Conservation (phyloP, 2,888 invertebrate genomes). For the Mythimna impura region DNA sequence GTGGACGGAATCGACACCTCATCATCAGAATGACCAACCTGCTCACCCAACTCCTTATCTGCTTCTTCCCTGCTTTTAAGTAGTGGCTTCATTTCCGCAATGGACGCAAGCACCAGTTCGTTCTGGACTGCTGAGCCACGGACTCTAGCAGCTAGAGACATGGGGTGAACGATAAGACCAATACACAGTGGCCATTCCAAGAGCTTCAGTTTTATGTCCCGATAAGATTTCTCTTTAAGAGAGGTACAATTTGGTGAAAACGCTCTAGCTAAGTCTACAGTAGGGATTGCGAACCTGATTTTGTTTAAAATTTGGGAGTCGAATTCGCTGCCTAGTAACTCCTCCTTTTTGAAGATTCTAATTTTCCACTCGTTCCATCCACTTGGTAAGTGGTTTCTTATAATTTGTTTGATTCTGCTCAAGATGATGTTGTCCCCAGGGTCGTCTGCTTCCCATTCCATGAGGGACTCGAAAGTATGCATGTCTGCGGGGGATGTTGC, state of each 20-base stretch:
- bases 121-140: conserved; percentile 13
- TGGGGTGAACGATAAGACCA: conserved; percentile 14
- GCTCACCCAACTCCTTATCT: not conserved
- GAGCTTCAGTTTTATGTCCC: conserved; percentile 17
- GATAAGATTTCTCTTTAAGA: conserved; percentile 5
- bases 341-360: not conserved
- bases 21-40: not conserved
- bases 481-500: too few relatives aligned
- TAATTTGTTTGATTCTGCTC: too few relatives aligned
- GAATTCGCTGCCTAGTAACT: not conserved
- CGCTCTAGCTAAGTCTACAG: conserved; percentile 10
- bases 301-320: conserved; percentile 17
- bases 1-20: conserved; percentile 2
- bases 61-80: not conserved
- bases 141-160: not conserved
- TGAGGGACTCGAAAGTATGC: too few relatives aligned
- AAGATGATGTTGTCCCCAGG: too few relatives aligned
- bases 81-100: not conserved
- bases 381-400: too few relatives aligned
- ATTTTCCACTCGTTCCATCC: conserved; percentile 9
- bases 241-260: not conserved
- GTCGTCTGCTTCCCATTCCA: too few relatives aligned
- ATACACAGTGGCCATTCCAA: conserved; percentile 4
- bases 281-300: conserved; percentile 5
- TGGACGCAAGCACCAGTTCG: not conserved